Percentiles rank a stretch among this genome's conserved stretches.
Conservation (phyloP, 2,113 vertebrate species). For the Chinchilla lanigera region DNA sequence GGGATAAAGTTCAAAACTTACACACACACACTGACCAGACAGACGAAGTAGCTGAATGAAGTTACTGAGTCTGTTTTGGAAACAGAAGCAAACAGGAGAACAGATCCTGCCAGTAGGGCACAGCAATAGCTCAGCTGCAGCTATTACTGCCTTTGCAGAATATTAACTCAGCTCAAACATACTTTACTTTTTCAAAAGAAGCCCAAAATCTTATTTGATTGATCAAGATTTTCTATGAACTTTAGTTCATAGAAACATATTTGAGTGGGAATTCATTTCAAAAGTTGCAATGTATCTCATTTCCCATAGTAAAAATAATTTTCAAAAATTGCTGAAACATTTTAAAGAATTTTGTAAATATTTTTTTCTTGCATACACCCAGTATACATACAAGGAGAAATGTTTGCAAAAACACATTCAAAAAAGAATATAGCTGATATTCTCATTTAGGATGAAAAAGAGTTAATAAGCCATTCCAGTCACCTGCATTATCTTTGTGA, state of each 20-base stretch:
- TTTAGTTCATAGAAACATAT: conserved; percentile 43
- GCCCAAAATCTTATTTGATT: neutral
- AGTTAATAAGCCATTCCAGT: neutral
- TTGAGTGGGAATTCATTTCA: conserved; percentile 23
- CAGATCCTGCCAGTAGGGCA: neutral
- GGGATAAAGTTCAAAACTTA: neutral
- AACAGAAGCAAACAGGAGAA: neutral
- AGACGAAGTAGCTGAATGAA: neutral
- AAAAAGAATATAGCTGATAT: conserved; percentile 46
- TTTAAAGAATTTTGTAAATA: conserved; percentile 44
- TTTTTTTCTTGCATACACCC: neutral
- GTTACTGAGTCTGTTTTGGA: neutral
- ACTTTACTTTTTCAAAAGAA: neutral
- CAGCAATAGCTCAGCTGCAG: neutral
- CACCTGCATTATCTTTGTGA: conserved; percentile 74
- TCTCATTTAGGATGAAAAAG: conserved; percentile 33
- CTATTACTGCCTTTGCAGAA: neutral
- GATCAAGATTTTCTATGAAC: conserved; percentile 42
- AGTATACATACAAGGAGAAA: conserved; percentile 13
- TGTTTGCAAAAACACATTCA: neutral
- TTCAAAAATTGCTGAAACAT: conserved; percentile 24
- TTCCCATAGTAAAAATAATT: conserved; percentile 48
- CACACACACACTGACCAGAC: neutral
- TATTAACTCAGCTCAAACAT: neutral
- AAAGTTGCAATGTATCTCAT: conserved; percentile 29